These are phyloP conservation scores for Microtus montanus DNA, from an alignment of 2,113 vertebrate genomes.

Conservation along the genomic window DNA sequence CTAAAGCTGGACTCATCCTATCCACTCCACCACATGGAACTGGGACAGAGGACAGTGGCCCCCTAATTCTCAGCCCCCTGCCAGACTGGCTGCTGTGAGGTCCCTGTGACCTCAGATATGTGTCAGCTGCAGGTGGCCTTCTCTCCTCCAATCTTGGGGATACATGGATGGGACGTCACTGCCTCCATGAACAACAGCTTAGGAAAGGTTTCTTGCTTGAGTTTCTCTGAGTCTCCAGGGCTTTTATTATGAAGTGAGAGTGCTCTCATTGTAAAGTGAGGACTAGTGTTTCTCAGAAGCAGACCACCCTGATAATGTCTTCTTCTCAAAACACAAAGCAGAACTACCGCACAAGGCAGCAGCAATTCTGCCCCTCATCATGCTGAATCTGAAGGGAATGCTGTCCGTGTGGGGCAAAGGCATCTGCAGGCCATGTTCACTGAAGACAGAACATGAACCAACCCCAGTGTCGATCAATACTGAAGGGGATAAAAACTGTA, in stretches of 20 bases:
- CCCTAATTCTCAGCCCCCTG: fast-evolving
- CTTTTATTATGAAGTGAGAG: neutral
- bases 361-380: neutral
- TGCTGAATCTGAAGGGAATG: neutral
- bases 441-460: neutral
- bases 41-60: fast-evolving
- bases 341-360: neutral
- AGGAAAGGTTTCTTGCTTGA: conserved; percentile 16
- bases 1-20: neutral
- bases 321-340: neutral
- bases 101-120: neutral
- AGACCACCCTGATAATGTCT: neutral
- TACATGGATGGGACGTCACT: neutral
- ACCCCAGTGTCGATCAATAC: neutral
- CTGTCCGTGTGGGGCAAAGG: neutral
- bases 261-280: neutral
- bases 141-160: neutral
- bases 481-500: neutral
- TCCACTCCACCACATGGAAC: neutral
- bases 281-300: neutral
- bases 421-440: neutral
- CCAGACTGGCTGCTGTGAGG: neutral
- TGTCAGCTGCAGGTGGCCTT: too few species aligned
- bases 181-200: neutral
- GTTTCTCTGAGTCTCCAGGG: neutral